Evolutionary conservation across 2,113 vertebrate genomes (phyloP), one percentile per base, ranked within the genome.

Genomic region (Sinocyclocheilus anshuiensis): DNA sequence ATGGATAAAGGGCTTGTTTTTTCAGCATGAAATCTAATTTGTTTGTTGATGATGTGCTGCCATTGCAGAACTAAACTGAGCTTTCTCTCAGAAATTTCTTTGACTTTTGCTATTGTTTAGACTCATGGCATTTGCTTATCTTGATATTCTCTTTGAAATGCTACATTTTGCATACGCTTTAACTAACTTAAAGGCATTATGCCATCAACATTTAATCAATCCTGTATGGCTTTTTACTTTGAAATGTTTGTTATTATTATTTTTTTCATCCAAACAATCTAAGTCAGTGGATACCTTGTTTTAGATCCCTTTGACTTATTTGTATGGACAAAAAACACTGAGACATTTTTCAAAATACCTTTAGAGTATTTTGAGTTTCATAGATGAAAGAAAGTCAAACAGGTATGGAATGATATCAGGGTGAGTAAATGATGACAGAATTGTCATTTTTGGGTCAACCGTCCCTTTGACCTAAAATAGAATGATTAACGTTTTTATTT

Each of bases 91-190:
- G 59, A 81, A 81, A 9, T 81, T 45, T 65, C 59, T 65, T 33
- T 48, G 15, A 81, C 10, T 48, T 81, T 50, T 82, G 39, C 82
- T 81, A 84, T 48, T 84, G 87, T 80, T 86, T 87, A 61, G 81
- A 86, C 81, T 86, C 10, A 1, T 77, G 59, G 45, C 57, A 53
- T 65, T 65, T 69, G 42, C 61, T 26, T 48, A 29, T 22, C n/a
- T 50, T 45, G 26, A 61, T 29, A 26, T 67, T 83, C 10, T 69
- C 29, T 69, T 71, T 50, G 13, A 61, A 61, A 33, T 12, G 36
- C 36, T n/a, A n/a, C 0, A 74, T 75, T 75, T n/a, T 50, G 74
- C n/a, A 4, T 50, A n/a, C 1, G 45, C 45, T 48, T 48, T 48
- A 53, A 53, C 11, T 48, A 53, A 50, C 74, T 26, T 8, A 15